A percentile compares a stretch with the other conserved stretches of the same genome.
These are phyloP conservation scores for Pristionchus fissidentatus DNA, from an alignment of 2,888 invertebrate species.

Conservation along the genomic window DNA sequence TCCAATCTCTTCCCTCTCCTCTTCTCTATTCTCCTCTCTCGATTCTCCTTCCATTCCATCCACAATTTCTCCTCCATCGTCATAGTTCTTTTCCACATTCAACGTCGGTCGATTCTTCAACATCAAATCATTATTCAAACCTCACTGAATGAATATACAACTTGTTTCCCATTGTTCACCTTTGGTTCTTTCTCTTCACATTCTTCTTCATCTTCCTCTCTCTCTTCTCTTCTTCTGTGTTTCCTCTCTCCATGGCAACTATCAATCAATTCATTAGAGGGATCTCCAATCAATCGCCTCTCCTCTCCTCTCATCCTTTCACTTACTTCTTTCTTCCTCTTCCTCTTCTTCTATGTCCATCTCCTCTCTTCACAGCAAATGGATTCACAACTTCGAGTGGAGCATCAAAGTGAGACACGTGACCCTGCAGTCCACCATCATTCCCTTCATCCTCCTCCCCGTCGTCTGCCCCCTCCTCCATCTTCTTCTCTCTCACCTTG, in stretches of 20 bases:
- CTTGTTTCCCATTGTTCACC: too few relatives aligned
- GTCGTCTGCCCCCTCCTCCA: background rate
- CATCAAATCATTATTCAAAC: too few relatives aligned
- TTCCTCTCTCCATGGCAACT: constrained; percentile 3
- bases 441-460: background rate
- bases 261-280: background rate
- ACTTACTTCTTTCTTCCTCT: constrained; percentile 22
- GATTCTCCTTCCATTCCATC: constrained; percentile 25
- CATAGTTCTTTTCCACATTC: too few relatives aligned
- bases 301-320: background rate
- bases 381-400: background rate
- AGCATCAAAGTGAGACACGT: background rate
- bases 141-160: too few relatives aligned
- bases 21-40: background rate
- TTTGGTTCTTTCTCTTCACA: constrained; percentile 6
- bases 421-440: constrained; percentile 6
- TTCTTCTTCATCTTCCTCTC: constrained; percentile 8
- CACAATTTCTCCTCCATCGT: background rate
- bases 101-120: too few relatives aligned
- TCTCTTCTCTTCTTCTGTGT: constrained; percentile 23
- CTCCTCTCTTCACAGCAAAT: constrained; percentile 33
- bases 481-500: background rate
- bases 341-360: constrained; percentile 26
- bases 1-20: constrained; percentile 4
- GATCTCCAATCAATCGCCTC: background rate